A percentile compares a stretch with the other conserved stretches of the same genome.
Conservation (phyloP, 2,113 vertebrate genomes). For the Hyperoodon ampullatus region DNA sequence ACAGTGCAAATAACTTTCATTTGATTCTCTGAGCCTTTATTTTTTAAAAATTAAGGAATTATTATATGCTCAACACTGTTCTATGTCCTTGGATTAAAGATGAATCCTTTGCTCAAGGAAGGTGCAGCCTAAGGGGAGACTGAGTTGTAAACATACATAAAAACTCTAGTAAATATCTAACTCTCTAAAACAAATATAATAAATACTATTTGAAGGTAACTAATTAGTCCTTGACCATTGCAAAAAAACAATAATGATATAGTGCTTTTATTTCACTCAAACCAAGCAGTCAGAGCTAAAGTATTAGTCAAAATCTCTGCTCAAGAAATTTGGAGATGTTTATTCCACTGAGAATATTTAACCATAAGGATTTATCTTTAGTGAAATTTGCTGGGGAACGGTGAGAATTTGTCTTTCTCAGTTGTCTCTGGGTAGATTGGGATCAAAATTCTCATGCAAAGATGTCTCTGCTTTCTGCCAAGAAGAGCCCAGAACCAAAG, state of each 20-base stretch:
- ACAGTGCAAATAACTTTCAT: neutral
- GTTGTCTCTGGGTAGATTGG: neutral
- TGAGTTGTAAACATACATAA: constrained; percentile 11
- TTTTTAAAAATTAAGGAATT: neutral
- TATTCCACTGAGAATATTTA: constrained; percentile 22
- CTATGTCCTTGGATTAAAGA: neutral
- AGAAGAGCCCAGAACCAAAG: neutral
- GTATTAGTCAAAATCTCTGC: neutral
- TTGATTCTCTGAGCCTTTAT: neutral
- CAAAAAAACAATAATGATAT: neutral
- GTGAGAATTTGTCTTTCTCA: neutral
- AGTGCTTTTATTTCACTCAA: neutral
- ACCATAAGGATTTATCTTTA: neutral
- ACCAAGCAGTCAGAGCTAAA: neutral
- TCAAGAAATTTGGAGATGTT: constrained; percentile 30
- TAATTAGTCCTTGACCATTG: neutral
- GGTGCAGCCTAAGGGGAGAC: neutral
- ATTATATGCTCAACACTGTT: neutral
- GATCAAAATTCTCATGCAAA: neutral
- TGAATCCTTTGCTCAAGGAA: neutral
- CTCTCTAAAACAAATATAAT: constrained; percentile 21
- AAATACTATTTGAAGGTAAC: neutral
- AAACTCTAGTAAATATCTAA: neutral
- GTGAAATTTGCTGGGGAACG: neutral
- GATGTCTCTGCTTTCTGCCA: neutral